Evolutionary conservation across 2,888 invertebrate species (phyloP), one percentile per base, ranked within the genome.

Genomic region (Drosophila dives): DNA sequence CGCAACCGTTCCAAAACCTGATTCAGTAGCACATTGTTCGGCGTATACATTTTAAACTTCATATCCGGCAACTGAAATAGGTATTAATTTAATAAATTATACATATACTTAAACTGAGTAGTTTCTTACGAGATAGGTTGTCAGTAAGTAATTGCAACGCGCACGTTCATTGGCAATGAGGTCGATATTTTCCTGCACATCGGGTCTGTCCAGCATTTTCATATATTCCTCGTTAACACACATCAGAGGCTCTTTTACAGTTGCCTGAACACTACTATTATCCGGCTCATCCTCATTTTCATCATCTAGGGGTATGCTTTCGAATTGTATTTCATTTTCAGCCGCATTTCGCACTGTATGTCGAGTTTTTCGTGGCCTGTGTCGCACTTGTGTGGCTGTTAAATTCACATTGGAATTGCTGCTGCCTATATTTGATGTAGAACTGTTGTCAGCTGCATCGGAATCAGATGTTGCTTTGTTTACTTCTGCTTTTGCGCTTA

Each of bases 101-200:
- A 15, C 4, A 23, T 11, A 23, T 38, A n/a, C 2, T 40, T 12
- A 29, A 11, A 23, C 1, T 15, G 4, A 29, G 12, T 11, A 23
- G 5, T 20, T 36, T n/a, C 48, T 54, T 42, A 80, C 77, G 26
- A 76, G 64, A 54, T 85, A 86, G 15, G 76, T 75, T n/a, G 78
- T 64, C 33, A 86, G 54, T 1, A 86, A 42, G 49, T 80, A 89
- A 49, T 86, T 86, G 26, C 83, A 86, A 6, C 86, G 88, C 10
- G 88, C 83, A 0, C 86, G 80, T 34, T 86, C 90, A 6, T 34
- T 75, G 2, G 86, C 90, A 11, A 86, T 86, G 5, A 61, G 64
- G 15, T 72, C 65, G 10, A 86, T 63, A 15, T 62, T 12, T 2
- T 56, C n/a, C n/a, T 80, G 45, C 12, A 76, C 42, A 5, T 89